These are phyloP conservation scores for Pseudomyrmex gracilis DNA, from an alignment of 1,140 invertebrate species.

Conservation along the genomic window DNA sequence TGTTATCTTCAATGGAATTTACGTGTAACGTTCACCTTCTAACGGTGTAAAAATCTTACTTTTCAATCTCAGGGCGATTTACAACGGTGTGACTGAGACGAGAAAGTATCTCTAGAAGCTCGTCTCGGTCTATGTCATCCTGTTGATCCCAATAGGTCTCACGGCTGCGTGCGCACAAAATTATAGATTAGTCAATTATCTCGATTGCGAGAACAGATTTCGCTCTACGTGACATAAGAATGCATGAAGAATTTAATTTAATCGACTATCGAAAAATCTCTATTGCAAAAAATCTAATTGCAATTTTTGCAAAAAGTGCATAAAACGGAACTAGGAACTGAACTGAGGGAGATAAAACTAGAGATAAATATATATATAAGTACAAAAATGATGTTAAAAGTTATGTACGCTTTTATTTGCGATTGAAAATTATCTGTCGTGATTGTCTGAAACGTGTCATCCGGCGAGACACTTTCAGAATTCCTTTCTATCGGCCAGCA, in stretches of 20 bases:
- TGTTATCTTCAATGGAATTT: no score
- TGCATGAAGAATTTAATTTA: background rate
- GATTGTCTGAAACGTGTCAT: conserved; percentile 13
- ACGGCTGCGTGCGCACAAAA: conserved; percentile 54
- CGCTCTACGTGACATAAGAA: background rate
- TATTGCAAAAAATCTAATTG: background rate
- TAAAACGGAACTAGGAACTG: background rate
- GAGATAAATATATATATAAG: background rate
- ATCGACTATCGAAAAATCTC: background rate
- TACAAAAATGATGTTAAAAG: conserved; percentile 1
- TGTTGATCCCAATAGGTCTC: conserved; percentile 77
- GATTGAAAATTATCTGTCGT: conserved; percentile 31
- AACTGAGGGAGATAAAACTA: background rate
- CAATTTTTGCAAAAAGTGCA: background rate
- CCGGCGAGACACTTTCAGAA: conserved; percentile 56
- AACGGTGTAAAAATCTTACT: conserved; percentile 81
- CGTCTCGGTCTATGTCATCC: conserved; percentile 83
- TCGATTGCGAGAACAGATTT: background rate
- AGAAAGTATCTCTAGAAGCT: conserved; percentile 85
- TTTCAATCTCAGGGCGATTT: conserved; percentile 86
- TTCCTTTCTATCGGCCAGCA: conserved; percentile 45
- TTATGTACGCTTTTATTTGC: background rate
- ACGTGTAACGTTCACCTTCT: background rate
- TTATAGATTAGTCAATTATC: conserved; percentile 27
- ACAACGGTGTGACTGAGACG: conserved; percentile 79